phyloP scores from a whole-genome alignment of 2,888 invertebrate species.

The Agonopterix alstromeriana region DNA sequence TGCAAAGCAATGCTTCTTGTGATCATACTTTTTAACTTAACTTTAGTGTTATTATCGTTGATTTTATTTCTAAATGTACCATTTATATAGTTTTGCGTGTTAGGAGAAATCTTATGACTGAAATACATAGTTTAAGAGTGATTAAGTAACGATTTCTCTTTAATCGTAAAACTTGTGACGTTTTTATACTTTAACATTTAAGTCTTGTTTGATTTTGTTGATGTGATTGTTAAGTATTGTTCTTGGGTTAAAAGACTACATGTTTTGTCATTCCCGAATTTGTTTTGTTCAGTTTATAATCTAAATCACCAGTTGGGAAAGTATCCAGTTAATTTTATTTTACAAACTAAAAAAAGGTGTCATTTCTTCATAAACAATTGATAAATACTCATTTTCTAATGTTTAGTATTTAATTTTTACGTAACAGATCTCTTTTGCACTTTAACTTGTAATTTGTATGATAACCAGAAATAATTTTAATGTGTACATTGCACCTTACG shows the following conservation, averaged over 20 bases:
- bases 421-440: no score
- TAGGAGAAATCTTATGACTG: constrained; percentile 6
- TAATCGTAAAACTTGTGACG: constrained; percentile 6
- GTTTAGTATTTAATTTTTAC: no score
- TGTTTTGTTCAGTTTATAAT: no score
- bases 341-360: background rate
- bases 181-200: constrained; percentile 4
- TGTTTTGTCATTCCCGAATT: no score
- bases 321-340: no score
- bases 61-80: background rate
- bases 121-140: constrained; percentile 4
- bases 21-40: constrained; percentile 13
- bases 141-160: constrained; percentile 4
- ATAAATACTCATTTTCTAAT: background rate
- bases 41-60: constrained; percentile 8
- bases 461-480: no score
- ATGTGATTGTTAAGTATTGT: background rate
- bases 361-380: background rate
- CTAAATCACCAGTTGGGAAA: no score
- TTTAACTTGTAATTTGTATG: no score
- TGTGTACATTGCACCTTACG: no score
- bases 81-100: background rate
- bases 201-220: constrained; percentile 5
- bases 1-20: constrained; percentile 22
- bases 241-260: no score